Base-by-base conservation (phyloP, 2,888 invertebrate species). In the Plagodis dolabraria region DNA sequence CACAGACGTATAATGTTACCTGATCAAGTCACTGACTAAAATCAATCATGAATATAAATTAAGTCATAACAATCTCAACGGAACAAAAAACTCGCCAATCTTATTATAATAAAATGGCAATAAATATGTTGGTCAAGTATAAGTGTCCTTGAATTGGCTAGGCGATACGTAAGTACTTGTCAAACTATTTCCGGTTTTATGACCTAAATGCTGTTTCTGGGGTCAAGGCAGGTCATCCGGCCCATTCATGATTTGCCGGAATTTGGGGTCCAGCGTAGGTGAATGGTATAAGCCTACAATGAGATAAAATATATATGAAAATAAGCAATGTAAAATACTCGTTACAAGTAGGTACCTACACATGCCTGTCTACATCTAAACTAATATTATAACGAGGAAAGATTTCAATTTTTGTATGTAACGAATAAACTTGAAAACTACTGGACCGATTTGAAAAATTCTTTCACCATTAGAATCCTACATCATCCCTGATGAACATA, bases 191-290 rank as follows among this genome's bases (percentile, higher is more conserved):
- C 53, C 47, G 47, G 47, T 53, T 47, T 47, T 53, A 52, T 33
- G 45, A 52, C 52, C 52, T 52, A 43, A 35, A 45, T 45, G 52
- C 22, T 36, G 12, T 45, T 44, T 22, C 38, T 5, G 55, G 50
- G 60, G 63, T 60, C 63, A 60, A 51, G 56, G 58, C 47, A 57
- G 59, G 56, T n/a, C 63, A 52, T 40, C 34, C 34, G 44, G 34
- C 40, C 36, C 47, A 47, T 52, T 45, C 36, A 42, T 6, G 34
- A 51, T 50, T 33, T 10, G 43, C 35, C 36, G 9, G 47, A 47
- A 12, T 47, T 47, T 36, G 35, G 36, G 12, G 47, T 47, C 12
- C 43, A 11, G 12, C 12, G 43, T 43, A 43, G 43, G 43, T 43
- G 43, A 40, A 8, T 10, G 10, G 8, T 40, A 40, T 1, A 40